Evolutionary conservation across 2,113 vertebrate species (phyloP).

Genomic region (Pelusios castaneus): DNA sequence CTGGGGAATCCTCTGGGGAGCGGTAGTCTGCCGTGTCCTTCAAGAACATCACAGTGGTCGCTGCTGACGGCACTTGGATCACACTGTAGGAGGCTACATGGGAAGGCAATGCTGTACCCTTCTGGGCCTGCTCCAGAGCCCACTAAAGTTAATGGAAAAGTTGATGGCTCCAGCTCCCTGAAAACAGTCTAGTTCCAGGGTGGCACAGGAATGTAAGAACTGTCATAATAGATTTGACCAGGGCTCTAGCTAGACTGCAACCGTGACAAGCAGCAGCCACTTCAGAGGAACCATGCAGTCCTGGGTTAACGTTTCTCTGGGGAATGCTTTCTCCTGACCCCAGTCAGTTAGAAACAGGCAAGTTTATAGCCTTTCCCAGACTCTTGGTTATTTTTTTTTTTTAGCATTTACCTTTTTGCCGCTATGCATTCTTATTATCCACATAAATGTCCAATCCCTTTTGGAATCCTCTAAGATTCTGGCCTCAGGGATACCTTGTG

Average conservation of each 20-base stretch:
- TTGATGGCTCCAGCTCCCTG: not conserved
- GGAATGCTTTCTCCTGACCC: not conserved
- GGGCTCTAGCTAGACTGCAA: too few relatives aligned
- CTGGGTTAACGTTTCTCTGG: not conserved
- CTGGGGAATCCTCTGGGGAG: not conserved
- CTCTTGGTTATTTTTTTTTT: not conserved
- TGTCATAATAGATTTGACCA: too few relatives aligned
- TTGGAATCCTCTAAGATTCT: not conserved
- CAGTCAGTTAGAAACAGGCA: not conserved
- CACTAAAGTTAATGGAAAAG: not conserved
- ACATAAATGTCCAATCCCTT: not conserved
- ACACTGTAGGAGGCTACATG: not conserved
- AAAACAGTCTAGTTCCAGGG: not conserved
- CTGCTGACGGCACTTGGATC: not conserved
- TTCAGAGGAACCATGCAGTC: not conserved
- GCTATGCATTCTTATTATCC: too few relatives aligned
- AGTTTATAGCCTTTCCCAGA: not conserved
- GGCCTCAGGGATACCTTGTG: not conserved
- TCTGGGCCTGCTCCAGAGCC: not conserved
- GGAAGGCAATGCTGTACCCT: not conserved
- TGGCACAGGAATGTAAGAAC: not conserved
- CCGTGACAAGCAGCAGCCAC: not conserved
- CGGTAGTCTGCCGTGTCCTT: not conserved
- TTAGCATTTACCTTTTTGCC: not conserved
- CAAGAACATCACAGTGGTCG: too few relatives aligned